These are phyloP conservation scores for Bedellia somnulentella DNA, from an alignment of 2,888 invertebrate species.

Conservation along the genomic window DNA sequence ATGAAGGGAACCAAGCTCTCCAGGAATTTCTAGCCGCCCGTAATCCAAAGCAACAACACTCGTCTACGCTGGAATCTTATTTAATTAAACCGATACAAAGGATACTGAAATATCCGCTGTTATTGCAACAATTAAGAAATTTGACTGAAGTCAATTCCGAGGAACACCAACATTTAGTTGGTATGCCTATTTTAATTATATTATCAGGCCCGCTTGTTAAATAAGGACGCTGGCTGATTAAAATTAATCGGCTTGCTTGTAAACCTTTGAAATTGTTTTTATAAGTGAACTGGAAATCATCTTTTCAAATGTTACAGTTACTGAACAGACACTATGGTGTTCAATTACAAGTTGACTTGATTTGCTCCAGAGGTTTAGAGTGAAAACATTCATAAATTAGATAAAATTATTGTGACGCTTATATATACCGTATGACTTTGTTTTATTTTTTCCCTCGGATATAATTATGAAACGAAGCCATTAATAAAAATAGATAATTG, in stretches of 20 bases:
- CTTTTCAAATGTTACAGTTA: too few species aligned
- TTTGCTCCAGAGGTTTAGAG: too few species aligned
- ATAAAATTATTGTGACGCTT: too few species aligned
- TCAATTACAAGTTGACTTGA: too few species aligned
- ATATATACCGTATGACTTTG: too few species aligned
- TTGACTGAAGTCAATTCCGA: constrained; percentile 91
- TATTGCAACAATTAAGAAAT: constrained; percentile 92
- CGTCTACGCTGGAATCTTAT: constrained; percentile 95
- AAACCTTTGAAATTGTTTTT: too few species aligned
- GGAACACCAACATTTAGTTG: constrained; percentile 91
- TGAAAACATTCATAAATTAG: too few species aligned
- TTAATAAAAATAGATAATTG: too few species aligned
- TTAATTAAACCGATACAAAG: constrained; percentile 98
- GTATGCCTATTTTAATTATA: constrained; percentile 45
- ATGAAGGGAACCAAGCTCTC: constrained; percentile 94
- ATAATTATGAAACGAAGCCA: too few species aligned
- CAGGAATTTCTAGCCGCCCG: constrained; percentile 93
- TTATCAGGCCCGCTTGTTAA: neutral
- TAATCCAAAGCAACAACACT: constrained; percentile 96
- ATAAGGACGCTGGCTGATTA: neutral
- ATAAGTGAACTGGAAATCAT: too few species aligned
- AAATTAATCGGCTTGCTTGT: neutral
- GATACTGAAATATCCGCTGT: constrained; percentile 94
- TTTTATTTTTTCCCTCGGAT: too few species aligned
- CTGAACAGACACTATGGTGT: too few species aligned